These are phyloP conservation scores for Helicoverpa armigera DNA, from an alignment of 1,140 invertebrate species.

Conservation along the genomic window DNA sequence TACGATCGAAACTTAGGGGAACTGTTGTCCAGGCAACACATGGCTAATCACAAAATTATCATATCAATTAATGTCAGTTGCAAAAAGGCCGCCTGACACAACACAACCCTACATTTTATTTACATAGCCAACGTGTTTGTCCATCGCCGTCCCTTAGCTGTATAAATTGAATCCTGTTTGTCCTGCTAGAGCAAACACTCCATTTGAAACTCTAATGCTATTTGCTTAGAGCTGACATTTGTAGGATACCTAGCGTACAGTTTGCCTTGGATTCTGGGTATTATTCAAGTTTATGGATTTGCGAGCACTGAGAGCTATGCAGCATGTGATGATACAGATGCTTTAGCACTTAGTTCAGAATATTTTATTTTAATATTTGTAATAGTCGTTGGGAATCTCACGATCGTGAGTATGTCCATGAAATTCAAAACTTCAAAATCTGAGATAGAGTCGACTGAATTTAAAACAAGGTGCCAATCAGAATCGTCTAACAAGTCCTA, in stretches of 20 bases:
- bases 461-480: too few species aligned
- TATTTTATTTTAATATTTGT: neutral
- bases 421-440: too few species aligned
- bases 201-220: conserved; percentile 16
- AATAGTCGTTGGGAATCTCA: neutral
- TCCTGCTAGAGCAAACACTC: conserved; percentile 8
- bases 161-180: conserved; percentile 50
- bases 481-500: too few species aligned
- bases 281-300: conserved; percentile 37
- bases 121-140: conserved; percentile 47
- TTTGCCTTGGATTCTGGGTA: conserved; percentile 1
- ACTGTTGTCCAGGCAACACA: neutral
- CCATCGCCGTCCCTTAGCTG: conserved; percentile 30
- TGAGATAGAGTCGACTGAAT: too few species aligned
- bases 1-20: neutral
- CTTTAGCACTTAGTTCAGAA: neutral
- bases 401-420: too few species aligned
- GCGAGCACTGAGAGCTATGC: conserved; percentile 11
- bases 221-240: conserved; percentile 18
- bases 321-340: neutral
- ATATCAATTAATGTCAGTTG: conserved; percentile 20
- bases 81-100: neutral
- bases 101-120: conserved; percentile 32
- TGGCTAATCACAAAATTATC: conserved; percentile 16
- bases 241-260: neutral